Conservation (phyloP, 2,888 invertebrate genomes). For the Dicyrtoma fusca region DNA sequence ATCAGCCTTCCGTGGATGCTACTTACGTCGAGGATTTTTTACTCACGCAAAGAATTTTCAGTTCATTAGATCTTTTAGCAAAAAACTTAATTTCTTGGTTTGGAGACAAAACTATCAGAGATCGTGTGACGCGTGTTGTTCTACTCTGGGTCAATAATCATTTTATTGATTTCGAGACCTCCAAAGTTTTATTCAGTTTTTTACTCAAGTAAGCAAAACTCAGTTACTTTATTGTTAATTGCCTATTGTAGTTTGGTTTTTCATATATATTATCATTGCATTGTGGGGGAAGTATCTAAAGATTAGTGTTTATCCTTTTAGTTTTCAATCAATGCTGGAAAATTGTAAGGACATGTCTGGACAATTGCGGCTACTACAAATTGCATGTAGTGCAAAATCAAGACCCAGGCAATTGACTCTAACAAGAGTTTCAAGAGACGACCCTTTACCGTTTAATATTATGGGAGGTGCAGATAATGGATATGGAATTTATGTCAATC, state of each 20-base stretch:
- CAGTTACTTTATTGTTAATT: background rate
- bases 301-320: constrained; percentile 9
- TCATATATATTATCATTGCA: background rate
- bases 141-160: constrained; percentile 99
- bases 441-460: constrained; percentile 85
- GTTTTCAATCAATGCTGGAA: constrained; percentile 52
- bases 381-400: constrained; percentile 97
- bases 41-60: constrained; percentile 94
- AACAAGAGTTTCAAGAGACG: constrained; percentile 89
- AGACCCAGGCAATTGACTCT: constrained; percentile 87
- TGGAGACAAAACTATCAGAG: constrained; percentile 72
- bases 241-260: background rate
- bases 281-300: too few relatives aligned
- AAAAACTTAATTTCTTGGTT: constrained; percentile 62
- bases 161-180: constrained; percentile 96
- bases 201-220: constrained; percentile 36
- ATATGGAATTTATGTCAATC: constrained; percentile 91
- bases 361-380: constrained; percentile 75
- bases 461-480: constrained; percentile 91
- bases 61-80: constrained; percentile 59
- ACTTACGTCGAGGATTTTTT: constrained; percentile 99
- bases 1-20: constrained; percentile 90
- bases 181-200: constrained; percentile 95
- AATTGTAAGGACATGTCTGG: constrained; percentile 52
- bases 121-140: constrained; percentile 92